A percentile compares a stretch with the other conserved stretches of the same genome.
Conservation (phyloP, 2,888 invertebrate species). For the Resseliella maxima region DNA sequence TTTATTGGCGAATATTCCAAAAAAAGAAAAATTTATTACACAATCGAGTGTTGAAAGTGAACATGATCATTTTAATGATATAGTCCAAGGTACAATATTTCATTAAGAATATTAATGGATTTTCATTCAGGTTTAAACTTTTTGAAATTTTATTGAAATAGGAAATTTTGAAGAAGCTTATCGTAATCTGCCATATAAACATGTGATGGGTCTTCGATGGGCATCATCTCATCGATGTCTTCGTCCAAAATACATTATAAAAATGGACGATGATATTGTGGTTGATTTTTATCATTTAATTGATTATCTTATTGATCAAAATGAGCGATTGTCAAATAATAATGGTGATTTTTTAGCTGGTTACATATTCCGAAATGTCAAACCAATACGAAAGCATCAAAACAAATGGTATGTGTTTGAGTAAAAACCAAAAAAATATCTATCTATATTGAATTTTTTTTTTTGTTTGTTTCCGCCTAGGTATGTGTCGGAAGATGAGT, state of each 20-base stretch:
- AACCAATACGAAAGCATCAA: conserved; percentile 73
- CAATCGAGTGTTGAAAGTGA: conserved; percentile 75
- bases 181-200: conserved; percentile 83
- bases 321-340: conserved; percentile 59
- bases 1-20: conserved; percentile 73
- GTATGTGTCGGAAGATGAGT: conserved; percentile 78
- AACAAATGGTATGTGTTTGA: conserved; percentile 91
- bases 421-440: too few species aligned
- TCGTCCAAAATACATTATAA: conserved; percentile 75
- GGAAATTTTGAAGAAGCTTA: conserved; percentile 81
- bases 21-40: conserved; percentile 68
- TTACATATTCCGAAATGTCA: conserved; percentile 74
- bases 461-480: too few species aligned
- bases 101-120: too few species aligned
- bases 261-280: conserved; percentile 86
- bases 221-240: conserved; percentile 72
- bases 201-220: conserved; percentile 85
- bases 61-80: conserved; percentile 73
- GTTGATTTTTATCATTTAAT: conserved; percentile 75
- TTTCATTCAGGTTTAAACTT: neutral
- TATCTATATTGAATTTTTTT: too few species aligned
- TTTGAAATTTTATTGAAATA: neutral
- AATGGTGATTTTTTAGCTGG: conserved; percentile 72
- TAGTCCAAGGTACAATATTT: conserved; percentile 78
- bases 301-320: conserved; percentile 65